Base-by-base conservation (phyloP, 2,888 invertebrate species). In the Tillus elongatus region DNA sequence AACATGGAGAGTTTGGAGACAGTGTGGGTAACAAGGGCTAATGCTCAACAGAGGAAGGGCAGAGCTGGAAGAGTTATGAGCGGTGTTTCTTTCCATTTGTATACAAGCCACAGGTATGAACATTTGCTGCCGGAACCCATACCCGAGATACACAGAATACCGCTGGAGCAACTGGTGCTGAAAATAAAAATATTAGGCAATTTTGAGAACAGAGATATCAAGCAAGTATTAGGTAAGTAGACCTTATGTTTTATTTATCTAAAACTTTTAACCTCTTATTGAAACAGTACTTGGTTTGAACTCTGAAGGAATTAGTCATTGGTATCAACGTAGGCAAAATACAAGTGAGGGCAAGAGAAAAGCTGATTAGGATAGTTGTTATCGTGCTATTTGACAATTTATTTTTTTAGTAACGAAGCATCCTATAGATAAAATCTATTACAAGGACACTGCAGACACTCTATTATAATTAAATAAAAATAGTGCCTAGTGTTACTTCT, bases 31-130 rank as follows among this genome's bases (percentile, higher is more conserved):
- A 91, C 93, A 0, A 72, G 79, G 26, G 91, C 93, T 1, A 95
- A 92, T 66, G 90, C 90, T 0, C 70, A 82, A 44, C 95, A 96
- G 58, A 75, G 95, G 15, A 80, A 78, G 56, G 95, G 95, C 15
- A 73, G 95, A 31, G 92, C 93, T 9, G 95, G 95, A 1, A 77
- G 95, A 36, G 91, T 91, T 2, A 83, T 82, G 76, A 74, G 86
- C 1, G 95, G 95, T 1, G 77, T 88, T 14, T 88, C 86, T 55
- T 75, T 89, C 38, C 91, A 93, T 56, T 67, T 95, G 33, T 93
- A 83, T 61, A 89, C 91, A 0, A 74, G 77, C 1, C 77, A 82
- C 47, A 72, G 82, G 28, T 82, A 74, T 57, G 61, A 68, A 15
- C 61, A 82, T 46, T 75, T 82, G 40, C 56, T 78, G 3, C 72